phyloP scores from a whole-genome alignment of 2,113 vertebrate genomes.

The Pelvicachromis taeniatus region DNA sequence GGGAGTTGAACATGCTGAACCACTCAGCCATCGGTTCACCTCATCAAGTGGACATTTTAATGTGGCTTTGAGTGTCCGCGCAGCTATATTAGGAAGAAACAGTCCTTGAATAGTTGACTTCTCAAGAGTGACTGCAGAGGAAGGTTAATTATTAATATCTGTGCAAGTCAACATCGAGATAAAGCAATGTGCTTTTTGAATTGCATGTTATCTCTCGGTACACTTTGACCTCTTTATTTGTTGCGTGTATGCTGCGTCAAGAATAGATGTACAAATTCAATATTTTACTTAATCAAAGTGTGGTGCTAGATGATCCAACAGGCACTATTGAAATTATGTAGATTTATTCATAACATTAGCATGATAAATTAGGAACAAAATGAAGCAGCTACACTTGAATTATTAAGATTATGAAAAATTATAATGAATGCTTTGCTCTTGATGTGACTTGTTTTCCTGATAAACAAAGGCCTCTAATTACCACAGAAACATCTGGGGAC shows the following conservation, averaged over 20 bases:
- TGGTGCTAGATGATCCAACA: constrained; percentile 82
- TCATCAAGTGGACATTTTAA: constrained; percentile 1
- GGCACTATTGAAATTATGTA: constrained; percentile 92
- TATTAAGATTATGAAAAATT: constrained; percentile 99
- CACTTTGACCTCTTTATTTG: not conserved
- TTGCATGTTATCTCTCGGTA: not conserved
- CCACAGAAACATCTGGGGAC: constrained; percentile 99
- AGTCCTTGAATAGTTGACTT: not conserved
- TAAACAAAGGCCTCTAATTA: constrained; percentile 99
- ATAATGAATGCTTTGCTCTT: constrained; percentile 99
- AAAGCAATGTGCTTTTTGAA: not conserved
- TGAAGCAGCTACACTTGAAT: constrained; percentile 99
- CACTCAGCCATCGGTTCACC: not conserved
- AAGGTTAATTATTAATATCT: constrained; percentile 2
- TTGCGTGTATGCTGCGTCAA: not conserved
- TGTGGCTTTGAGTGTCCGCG: not conserved
- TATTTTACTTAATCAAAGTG: constrained; percentile 8
- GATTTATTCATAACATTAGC: constrained; percentile 99
- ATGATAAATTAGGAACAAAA: constrained; percentile 99
- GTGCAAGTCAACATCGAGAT: not conserved
- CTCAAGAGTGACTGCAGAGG: not conserved
- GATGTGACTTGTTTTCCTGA: constrained; percentile 99
- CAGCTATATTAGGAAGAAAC: not conserved
- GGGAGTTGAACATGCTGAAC: not conserved
- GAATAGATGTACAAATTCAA: not conserved